Evolutionary conservation across 2,888 invertebrate genomes (phyloP).

Genomic region (Zootermopsis nevadensis): DNA sequence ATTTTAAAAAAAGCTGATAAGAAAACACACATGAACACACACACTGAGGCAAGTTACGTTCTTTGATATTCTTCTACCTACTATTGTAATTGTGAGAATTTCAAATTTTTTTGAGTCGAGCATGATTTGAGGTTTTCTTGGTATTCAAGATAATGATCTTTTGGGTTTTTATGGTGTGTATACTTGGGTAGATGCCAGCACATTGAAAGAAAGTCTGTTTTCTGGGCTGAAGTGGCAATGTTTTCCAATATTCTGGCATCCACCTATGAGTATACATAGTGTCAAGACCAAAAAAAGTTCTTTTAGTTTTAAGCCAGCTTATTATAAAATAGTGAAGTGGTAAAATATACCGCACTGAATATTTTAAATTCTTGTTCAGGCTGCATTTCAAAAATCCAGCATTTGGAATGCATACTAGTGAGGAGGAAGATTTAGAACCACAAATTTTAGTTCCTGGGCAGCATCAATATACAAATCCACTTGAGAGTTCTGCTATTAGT

Average conservation of each 20-base stretch:
- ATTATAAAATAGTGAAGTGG: neutral
- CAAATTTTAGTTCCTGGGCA: conserved; percentile 57
- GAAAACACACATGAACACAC: neutral
- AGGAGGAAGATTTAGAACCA: neutral
- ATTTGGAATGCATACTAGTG: conserved; percentile 56
- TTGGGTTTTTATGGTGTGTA: too few relatives aligned
- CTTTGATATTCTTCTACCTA: neutral
- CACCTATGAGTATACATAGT: too few relatives aligned
- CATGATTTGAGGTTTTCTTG: too few relatives aligned
- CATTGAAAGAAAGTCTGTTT: too few relatives aligned
- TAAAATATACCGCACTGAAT: neutral
- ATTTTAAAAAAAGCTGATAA: neutral
- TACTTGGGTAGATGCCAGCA: too few relatives aligned
- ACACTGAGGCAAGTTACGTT: neutral
- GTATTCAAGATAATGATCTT: too few relatives aligned
- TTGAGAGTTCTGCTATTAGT: conserved; percentile 11
- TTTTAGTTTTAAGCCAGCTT: too few relatives aligned
- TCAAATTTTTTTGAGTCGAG: neutral
- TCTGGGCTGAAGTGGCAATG: too few relatives aligned
- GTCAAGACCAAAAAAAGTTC: too few relatives aligned
- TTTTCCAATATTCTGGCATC: too few relatives aligned
- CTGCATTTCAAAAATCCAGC: conserved; percentile 61
- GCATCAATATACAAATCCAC: conserved; percentile 61
- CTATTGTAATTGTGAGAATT: neutral
- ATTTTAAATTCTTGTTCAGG: conserved; percentile 54